phyloP scores from a whole-genome alignment of 2,888 invertebrate genomes.

The Pyrrhia umbra region DNA sequence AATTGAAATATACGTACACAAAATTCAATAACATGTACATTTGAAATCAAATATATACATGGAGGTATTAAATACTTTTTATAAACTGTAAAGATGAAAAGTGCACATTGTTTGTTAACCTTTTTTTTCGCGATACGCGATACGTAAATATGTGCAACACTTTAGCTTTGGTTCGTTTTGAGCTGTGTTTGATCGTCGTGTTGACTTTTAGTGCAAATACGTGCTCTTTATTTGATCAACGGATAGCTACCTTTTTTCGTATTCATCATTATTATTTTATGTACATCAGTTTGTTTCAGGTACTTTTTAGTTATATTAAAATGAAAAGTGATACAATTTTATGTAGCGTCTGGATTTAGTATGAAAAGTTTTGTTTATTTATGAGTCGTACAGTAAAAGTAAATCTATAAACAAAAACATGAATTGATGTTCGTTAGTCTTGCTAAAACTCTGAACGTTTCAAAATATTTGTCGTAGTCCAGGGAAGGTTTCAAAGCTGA shows the following conservation, averaged over 20 bases:
- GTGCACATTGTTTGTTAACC: slow-evolving; percentile 23
- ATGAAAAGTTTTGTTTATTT: too few species aligned
- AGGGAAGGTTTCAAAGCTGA: too few species aligned
- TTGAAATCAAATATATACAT: not conserved
- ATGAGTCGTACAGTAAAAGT: too few species aligned
- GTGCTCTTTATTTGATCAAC: slow-evolving; percentile 40
- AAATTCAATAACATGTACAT: not conserved
- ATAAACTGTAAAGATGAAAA: slow-evolving; percentile 6
- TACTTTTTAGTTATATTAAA: not conserved
- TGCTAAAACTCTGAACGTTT: too few species aligned
- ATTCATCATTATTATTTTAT: slow-evolving; percentile 12
- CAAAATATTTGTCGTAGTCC: too few species aligned
- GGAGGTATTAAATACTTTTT: not conserved
- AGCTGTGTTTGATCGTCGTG: slow-evolving; percentile 56
- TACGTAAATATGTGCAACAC: slow-evolving; percentile 71
- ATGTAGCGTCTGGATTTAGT: too few species aligned
- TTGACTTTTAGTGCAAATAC: slow-evolving; percentile 59
- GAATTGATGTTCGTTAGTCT: too few species aligned
- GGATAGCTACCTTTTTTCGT: slow-evolving; percentile 21
- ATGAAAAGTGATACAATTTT: too few species aligned
- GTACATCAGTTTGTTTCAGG: not conserved
- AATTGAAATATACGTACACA: not conserved
- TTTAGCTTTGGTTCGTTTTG: slow-evolving; percentile 64
- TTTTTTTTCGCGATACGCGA: slow-evolving; percentile 58
- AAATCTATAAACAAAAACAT: too few species aligned